Evolutionary conservation across 2,888 invertebrate genomes (phyloP), one percentile per base, ranked within the genome.

Genomic region (Cabera pusaria): DNA sequence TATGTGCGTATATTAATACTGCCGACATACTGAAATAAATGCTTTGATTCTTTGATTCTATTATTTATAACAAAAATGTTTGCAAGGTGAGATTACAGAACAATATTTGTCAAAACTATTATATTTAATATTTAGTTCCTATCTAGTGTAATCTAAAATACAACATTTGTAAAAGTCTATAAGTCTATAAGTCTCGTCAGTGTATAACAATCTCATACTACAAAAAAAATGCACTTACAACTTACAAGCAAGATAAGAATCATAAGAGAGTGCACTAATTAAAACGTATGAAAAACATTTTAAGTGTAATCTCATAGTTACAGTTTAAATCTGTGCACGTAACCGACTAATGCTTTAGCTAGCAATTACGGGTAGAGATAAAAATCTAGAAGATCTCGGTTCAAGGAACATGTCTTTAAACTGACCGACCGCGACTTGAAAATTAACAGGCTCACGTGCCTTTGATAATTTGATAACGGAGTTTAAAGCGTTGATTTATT

Each of bases 391-490:
- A 55, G 63, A 51, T 62, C 64, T 57, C 67, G 65, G 67, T 84
- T 83, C 86, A 79, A 69, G 78, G 83, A 85, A 86, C 76, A 74
- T 71, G 75, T 75, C 82, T 85, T 82, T 77, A 75, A 72, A 71
- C 73, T 81, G 82, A 81, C 86, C 86, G 84, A 67, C 78, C 66
- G 44, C 25, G 40, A 41, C 29, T 44, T 65, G 61, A 67, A 81
- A 86, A 85, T 86, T 85, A 84, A 85, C 45, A 38, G 73, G 65
- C 79, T 77, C 73, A 85, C 86, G 87, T 86, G 85, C 72, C 67
- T 78, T 80, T 85, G 87, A 87, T 88, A 85, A 83, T 86, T 83
- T 87, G 87, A 88, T 88, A 87, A 86, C 86, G 67, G 71, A 63
- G 72, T 61, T 66, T 63, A 49, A n/a, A 55, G 54, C 50, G 75